phyloP scores from a whole-genome alignment of 2,797 vertebrate genomes.

The Apodemus agrarius region DNA sequence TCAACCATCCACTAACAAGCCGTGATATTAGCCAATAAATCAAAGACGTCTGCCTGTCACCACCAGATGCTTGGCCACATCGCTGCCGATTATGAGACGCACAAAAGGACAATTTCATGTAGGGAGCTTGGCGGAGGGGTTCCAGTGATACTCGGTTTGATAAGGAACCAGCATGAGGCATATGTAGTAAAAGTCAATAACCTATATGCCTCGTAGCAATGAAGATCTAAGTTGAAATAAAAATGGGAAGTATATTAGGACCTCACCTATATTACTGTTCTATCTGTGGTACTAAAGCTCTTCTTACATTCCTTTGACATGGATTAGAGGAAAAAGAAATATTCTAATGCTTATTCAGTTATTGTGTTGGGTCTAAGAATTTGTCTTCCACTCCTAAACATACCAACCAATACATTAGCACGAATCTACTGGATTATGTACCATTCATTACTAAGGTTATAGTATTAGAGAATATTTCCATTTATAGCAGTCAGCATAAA shows the following conservation, averaged over 20 bases:
- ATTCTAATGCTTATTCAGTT: slow-evolving; percentile 63
- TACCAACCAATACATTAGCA: slow-evolving; percentile 67
- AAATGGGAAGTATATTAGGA: slow-evolving; percentile 84
- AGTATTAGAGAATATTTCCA: slow-evolving; percentile 64
- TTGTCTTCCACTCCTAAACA: slow-evolving; percentile 72
- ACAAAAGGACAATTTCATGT: slow-evolving; percentile 91
- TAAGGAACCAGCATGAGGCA: slow-evolving; percentile 87
- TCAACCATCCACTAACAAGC: slow-evolving; percentile 94
- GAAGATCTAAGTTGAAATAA: slow-evolving; percentile 84
- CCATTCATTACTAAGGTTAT: slow-evolving; percentile 71
- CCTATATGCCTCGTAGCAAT: slow-evolving; percentile 83
- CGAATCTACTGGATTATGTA: slow-evolving; percentile 52
- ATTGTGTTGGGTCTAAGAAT: slow-evolving; percentile 53
- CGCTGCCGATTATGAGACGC: slow-evolving; percentile 91
- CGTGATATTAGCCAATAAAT: slow-evolving; percentile 95
- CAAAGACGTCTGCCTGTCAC: slow-evolving; percentile 94
- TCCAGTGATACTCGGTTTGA: slow-evolving; percentile 91
- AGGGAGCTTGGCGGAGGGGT: slow-evolving; percentile 88
- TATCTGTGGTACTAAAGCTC: slow-evolving; percentile 72
- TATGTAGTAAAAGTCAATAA: slow-evolving; percentile 85
- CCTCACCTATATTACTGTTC: slow-evolving; percentile 75
- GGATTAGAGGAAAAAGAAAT: slow-evolving; percentile 74
- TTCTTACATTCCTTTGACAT: slow-evolving; percentile 63
- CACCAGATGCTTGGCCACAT: slow-evolving; percentile 93
- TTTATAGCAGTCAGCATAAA: not conserved